Evolutionary conservation across 2,888 invertebrate genomes (phyloP), one percentile per base, ranked within the genome.

Genomic region (Malacosoma neustria): DNA sequence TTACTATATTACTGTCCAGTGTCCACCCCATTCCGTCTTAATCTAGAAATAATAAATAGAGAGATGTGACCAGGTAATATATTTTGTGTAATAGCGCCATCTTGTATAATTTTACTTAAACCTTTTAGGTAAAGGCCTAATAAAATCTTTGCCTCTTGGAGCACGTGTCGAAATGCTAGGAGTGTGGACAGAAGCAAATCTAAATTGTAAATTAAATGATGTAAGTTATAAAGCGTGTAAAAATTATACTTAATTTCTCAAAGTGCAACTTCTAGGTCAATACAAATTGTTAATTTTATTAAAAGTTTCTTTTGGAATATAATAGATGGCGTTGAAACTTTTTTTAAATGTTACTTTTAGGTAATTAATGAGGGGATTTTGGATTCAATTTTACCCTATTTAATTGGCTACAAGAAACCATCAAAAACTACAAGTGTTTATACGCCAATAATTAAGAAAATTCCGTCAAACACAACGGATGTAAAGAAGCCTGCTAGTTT

Each of bases 321-420:
- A 22, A 22, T 9, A 22, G 22, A 22, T 22, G 9, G 22, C 7
- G 22, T 5, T 22, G 9, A 22, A 5, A 22, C 9, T 9, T 22
- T n/a, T 39, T 12, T 3, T 13, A 51, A 46, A 74, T 40, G 68
- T 57, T 50, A n/a, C 29, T 87, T 88, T 46, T 74, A 93, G 77
- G 89, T 94, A 1, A 87, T 95, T 43, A 91, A 92, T 34, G 95
- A 95, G 76, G 95, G 95, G 7, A 87, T 95, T 41, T 71, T 95
- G 34, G 95, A 95, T 72, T 93, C 94, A 0, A 91, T 95, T 39
- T 70, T 95, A 34, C 93, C 95, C 0, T 93, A 93, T 58, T 87
- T 95, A 47, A 85, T 91, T 9, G 86, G 86, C 3, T 82, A 85
- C 41, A 81, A 75, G 42, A 87, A 85, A 43, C 88, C 90, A 1